Percentiles rank a stretch among this genome's conserved stretches.
Evolutionary conservation across 2,888 invertebrate species (phyloP).

Genomic region (Dryadula phaetusa): DNA sequence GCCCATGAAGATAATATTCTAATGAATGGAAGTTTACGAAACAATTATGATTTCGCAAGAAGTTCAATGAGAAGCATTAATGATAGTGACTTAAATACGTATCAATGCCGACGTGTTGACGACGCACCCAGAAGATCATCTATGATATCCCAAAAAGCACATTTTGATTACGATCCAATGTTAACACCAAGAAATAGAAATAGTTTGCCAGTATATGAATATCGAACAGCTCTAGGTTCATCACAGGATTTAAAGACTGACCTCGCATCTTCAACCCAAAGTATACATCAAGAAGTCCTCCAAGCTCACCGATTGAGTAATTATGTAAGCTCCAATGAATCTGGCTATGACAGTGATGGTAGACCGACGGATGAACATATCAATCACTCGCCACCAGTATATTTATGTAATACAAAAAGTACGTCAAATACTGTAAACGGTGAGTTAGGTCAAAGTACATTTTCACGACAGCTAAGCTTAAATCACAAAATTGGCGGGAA

Average conservation of each 20-base stretch:
- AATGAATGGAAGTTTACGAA: constrained; percentile 68
- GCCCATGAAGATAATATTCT: constrained; percentile 76
- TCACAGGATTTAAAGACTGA: constrained; percentile 73
- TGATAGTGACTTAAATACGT: constrained; percentile 65
- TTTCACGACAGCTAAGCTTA: constrained; percentile 75
- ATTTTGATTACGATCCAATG: constrained; percentile 79
- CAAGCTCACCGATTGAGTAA: constrained; percentile 87
- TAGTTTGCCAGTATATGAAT: constrained; percentile 80
- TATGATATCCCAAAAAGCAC: constrained; percentile 76
- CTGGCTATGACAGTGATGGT: constrained; percentile 92
- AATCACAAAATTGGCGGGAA: constrained; percentile 76
- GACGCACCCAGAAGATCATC: constrained; percentile 73
- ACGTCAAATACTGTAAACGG: constrained; percentile 56
- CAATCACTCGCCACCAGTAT: constrained; percentile 82
- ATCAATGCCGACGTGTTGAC: constrained; percentile 63
- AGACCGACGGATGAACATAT: constrained; percentile 83
- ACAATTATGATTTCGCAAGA: constrained; percentile 69
- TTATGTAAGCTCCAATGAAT: constrained; percentile 92
- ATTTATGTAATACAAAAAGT: constrained; percentile 74
- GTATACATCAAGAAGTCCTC: constrained; percentile 85
- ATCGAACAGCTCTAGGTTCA: constrained; percentile 70
- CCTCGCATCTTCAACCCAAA: constrained; percentile 74
- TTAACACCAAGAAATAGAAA: constrained; percentile 78
- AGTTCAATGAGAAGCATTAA: constrained; percentile 77
- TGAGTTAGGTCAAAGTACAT: constrained; percentile 66